Evolutionary conservation across 2,888 invertebrate species (phyloP).

Genomic region (Rhamnusium bicolor): DNA sequence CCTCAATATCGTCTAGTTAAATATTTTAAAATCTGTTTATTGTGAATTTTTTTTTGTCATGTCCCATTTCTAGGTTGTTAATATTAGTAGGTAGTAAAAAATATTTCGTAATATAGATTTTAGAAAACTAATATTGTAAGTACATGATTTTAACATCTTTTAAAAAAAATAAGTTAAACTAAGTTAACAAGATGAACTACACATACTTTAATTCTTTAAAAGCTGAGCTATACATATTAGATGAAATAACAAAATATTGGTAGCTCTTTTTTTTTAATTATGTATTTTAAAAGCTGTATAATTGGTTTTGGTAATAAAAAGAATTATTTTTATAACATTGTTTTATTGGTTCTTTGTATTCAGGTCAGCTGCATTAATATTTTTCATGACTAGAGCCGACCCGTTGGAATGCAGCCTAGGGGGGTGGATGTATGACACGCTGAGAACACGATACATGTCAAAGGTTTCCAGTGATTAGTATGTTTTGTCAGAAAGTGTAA

Average conservation of each 20-base stretch:
- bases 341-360: conserved; percentile 21
- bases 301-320: conserved; percentile 56
- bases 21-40: conserved; percentile 40
- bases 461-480: too few relatives aligned
- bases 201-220: conserved; percentile 7
- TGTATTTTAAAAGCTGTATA: conserved; percentile 45
- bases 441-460: too few relatives aligned
- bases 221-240: conserved; percentile 22
- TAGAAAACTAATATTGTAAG: conserved; percentile 26
- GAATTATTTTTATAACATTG: conserved; percentile 44
- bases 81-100: conserved; percentile 37
- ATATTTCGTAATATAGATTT: conserved; percentile 21
- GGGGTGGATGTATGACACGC: too few relatives aligned
- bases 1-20: conserved; percentile 51
- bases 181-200: not conserved
- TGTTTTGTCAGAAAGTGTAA: too few relatives aligned
- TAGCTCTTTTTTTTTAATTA: conserved; percentile 47
- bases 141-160: conserved; percentile 35
- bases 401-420: too few relatives aligned
- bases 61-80: conserved; percentile 43
- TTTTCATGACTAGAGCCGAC: too few relatives aligned
- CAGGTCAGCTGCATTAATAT: too few relatives aligned
- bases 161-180: conserved; percentile 27
- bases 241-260: conserved; percentile 23
- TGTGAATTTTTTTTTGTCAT: conserved; percentile 36